Base-by-base conservation (phyloP, 2,888 invertebrate genomes). In the Xestia ashworthii region DNA sequence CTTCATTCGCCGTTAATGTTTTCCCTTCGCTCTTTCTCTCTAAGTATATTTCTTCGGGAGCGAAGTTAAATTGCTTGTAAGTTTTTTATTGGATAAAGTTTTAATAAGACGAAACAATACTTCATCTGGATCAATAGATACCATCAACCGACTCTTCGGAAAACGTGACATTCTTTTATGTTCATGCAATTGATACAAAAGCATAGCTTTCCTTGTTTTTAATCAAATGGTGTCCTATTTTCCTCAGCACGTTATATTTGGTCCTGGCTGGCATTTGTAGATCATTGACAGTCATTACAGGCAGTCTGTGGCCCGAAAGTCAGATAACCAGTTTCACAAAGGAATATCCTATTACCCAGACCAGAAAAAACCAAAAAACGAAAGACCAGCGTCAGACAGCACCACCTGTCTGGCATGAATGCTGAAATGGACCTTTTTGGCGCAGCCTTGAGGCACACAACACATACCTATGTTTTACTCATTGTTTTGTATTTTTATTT, bases 31-130 rank as follows among this genome's bases (percentile, higher is more conserved):
- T 3, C 53, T 55, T 25, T 60, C 38, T 77, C 75, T 65, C 80
- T 60, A 83, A 83, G 83, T 88, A 82, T 78, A 86, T 80, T 82
- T 87, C 80, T 68, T 76, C 44, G 65, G 48, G 68, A 74, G 65
- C 64, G 74, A 85, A 88, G 87, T 87, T 88, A 88, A 88, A 88
- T 88, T 88, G 85, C 88, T 84, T 83, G 85, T 84, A 84, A 87
- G 85, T 87, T 87, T 81, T 87, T 87, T 88, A 88, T 88, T 82
- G 84, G 83, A 80, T 76, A 88, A 88, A 88, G 82, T 88, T 88
- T 84, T 87, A 88, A 87, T 88, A 85, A 81, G 82, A 68, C 67
- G 80, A 85, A 87, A 84, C 87, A 88, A 88, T 83, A 83, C 80
- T 84, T 84, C 71, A 87, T 80, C 70, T 70, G 76, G 67, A 76